Evolutionary conservation across 2,888 invertebrate genomes (phyloP), one percentile per base, ranked within the genome.

Genomic region (Cyclophora albipunctata): DNA sequence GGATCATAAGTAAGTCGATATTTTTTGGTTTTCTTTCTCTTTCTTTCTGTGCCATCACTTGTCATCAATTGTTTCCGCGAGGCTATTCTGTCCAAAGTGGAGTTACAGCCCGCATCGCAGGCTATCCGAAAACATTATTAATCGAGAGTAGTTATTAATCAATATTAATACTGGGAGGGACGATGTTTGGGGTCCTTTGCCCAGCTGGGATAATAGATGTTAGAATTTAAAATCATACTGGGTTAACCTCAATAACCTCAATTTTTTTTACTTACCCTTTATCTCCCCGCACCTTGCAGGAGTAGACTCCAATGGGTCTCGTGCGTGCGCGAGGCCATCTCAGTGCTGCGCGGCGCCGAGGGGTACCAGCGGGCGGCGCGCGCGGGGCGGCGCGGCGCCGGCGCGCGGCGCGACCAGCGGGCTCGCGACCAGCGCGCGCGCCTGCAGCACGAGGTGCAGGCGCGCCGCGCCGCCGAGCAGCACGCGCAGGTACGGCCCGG

Each of bases 291-390:
- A 37, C 5, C 3, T 48, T 34, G 3, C 60, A 91, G 91, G 86
- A 93, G 92, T 62, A 90, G 94, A 46, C 83, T 94, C 37, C 94
- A 94, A 78, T 94, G 94, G 94, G 84, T 94, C 55, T 92, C 94
- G n/a, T 92, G 93, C 0, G 70, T 95, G 4, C 92, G 93, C 50
- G 89, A 92, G 55, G 94, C 94, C 3, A 91, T 94, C 6, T 91
- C 92, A 34, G 91, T 94, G 64, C 92, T 93, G 0, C 92, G 91
- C 0, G 92, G 92, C 0, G 90, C 90, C 35, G 92, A 93, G 64
- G 92, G 93, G 2, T 94, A 93, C 78, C 94, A 95, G 71, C 78
- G 94, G 7, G 76, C 91, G 33, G 90, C 89, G 62, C 75, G 89
- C 7, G 84, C 90, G 6, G 78, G 81, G 4, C 72, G 90, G 46